These are phyloP conservation scores for Columbina picui DNA, from an alignment of 2,113 vertebrate species.

Conservation along the genomic window DNA sequence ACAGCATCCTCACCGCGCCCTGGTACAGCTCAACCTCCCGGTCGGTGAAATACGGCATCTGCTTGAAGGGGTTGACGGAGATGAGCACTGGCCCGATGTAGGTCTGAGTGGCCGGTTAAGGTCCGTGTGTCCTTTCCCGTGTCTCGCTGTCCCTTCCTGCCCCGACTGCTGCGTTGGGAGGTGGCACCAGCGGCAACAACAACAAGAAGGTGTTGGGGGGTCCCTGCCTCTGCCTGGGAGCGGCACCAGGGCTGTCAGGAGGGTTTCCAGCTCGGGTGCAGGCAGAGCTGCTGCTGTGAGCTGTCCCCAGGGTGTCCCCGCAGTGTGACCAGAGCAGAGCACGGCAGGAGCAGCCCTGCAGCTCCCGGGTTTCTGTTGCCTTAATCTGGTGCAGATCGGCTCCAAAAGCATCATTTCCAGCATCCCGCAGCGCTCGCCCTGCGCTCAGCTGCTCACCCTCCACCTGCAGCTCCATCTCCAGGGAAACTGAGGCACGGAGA, in stretches of 20 bases:
- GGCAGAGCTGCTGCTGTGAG: not conserved
- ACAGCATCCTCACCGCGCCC: conserved; percentile 87
- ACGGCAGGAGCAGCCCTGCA: not conserved
- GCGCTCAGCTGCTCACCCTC: not conserved
- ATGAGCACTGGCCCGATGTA: conserved; percentile 95
- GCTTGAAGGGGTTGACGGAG: conserved; percentile 97
- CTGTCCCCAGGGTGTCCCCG: accelerated
- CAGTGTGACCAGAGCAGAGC: accelerated
- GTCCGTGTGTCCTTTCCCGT: not conserved
- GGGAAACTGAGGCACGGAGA: not conserved
- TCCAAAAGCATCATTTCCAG: not conserved
- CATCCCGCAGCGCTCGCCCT: accelerated
- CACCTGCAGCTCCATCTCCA: accelerated
- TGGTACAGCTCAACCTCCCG: conserved; percentile 94
- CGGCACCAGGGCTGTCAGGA: accelerated
- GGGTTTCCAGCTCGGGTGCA: not conserved
- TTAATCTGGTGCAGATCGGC: not conserved
- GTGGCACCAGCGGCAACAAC: too few species aligned
- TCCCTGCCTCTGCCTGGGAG: not conserved
- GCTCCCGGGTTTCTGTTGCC: not conserved
- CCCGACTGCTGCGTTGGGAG: not conserved
- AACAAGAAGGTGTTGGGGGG: not conserved
- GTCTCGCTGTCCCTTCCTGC: not conserved
- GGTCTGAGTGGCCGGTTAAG: conserved; percentile 82
- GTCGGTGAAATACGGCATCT: conserved; percentile 98